phyloP scores from a whole-genome alignment of 1,140 invertebrate species.

The Dreissena rostriformis region DNA sequence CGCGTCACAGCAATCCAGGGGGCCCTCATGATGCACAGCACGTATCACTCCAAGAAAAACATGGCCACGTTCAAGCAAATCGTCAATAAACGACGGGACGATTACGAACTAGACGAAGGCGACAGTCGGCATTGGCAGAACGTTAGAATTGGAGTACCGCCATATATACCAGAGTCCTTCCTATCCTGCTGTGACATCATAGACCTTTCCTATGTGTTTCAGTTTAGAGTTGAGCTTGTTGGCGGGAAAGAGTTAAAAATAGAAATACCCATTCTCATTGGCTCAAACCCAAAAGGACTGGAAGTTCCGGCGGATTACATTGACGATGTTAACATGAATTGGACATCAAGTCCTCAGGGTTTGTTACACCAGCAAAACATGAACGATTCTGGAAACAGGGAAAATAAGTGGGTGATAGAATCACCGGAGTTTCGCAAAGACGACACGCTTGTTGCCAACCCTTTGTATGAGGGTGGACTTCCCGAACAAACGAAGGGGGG shows the following conservation, averaged over 20 bases:
- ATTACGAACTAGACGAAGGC: conserved; percentile 73
- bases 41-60: conserved; percentile 75
- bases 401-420: conserved; percentile 51
- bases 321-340: conserved; percentile 63
- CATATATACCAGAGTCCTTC: conserved; percentile 79
- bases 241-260: conserved; percentile 68
- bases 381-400: conserved; percentile 25
- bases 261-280: conserved; percentile 72
- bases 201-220: conserved; percentile 76
- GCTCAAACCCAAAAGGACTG: conserved; percentile 66
- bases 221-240: conserved; percentile 76
- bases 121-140: conserved; percentile 78
- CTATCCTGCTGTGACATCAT: conserved; percentile 79
- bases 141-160: conserved; percentile 76
- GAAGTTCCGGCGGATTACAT: conserved; percentile 56
- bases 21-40: conserved; percentile 74
- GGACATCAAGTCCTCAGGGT: conserved; percentile 62
- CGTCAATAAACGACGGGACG: conserved; percentile 78
- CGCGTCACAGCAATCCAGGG: conserved; percentile 75
- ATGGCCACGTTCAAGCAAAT: conserved; percentile 73
- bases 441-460: conserved; percentile 65
- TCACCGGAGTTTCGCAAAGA: conserved; percentile 64
- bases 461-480: conserved; percentile 60
- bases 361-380: conserved; percentile 47
- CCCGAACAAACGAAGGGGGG: neutral